Percentiles rank a stretch among this genome's conserved stretches.
Evolutionary conservation across 2,113 vertebrate genomes (phyloP).

Genomic region (Calonectris borealis): DNA sequence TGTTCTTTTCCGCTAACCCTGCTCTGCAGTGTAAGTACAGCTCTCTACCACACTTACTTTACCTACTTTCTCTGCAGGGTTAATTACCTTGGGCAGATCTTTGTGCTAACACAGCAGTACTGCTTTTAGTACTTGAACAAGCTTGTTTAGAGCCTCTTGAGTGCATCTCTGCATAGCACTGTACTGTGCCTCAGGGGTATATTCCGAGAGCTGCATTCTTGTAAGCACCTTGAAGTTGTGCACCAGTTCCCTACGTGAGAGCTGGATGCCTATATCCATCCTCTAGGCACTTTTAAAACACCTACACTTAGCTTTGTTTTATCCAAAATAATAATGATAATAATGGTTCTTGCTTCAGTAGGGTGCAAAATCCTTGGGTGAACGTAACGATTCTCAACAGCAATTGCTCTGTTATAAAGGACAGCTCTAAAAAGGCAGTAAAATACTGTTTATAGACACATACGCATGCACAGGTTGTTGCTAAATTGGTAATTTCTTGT

Average conservation of each 20-base stretch:
- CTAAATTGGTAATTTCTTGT: not conserved
- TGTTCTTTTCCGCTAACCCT: not conserved
- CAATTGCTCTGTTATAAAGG: not conserved
- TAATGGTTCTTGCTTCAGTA: not conserved
- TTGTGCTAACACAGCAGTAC: not conserved
- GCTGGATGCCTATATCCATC: not conserved
- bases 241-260: not conserved
- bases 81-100: constrained; percentile 8
- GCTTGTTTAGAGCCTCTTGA: constrained; percentile 16
- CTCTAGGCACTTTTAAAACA: not conserved
- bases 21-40: not conserved
- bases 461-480: not conserved
- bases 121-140: constrained; percentile 12
- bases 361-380: not conserved
- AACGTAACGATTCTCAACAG: not conserved
- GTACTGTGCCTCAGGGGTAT: not conserved
- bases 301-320: not conserved
- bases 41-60: not conserved
- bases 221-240: not conserved
- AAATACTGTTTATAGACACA: not conserved
- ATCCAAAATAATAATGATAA: not conserved
- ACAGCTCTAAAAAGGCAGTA: not conserved
- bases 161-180: not conserved
- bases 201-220: not conserved
- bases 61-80: not conserved